Conservation (phyloP, 2,888 invertebrate species). For the Sesia bembeciformis region DNA sequence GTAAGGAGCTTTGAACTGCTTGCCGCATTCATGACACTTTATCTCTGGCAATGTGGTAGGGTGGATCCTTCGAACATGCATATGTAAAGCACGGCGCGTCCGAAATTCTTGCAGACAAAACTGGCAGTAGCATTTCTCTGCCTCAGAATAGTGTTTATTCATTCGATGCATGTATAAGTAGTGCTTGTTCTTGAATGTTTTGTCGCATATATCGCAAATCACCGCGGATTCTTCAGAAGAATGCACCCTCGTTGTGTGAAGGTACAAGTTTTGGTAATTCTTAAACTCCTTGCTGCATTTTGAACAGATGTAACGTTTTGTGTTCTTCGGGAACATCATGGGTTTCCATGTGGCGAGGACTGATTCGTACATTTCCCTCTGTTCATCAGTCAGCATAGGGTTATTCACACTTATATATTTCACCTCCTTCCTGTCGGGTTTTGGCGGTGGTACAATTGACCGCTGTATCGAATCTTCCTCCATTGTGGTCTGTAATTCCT, state of each 20-base stretch:
- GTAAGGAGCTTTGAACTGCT: constrained; percentile 54
- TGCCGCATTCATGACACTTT: constrained; percentile 55
- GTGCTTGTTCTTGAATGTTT: constrained; percentile 63
- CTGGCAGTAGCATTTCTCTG: constrained; percentile 58
- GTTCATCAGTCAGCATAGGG: constrained; percentile 9
- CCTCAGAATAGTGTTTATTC: constrained; percentile 65
- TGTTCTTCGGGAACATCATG: constrained; percentile 39
- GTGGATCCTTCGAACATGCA: constrained; percentile 56
- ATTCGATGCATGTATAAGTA: constrained; percentile 65
- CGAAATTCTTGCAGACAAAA: constrained; percentile 60
- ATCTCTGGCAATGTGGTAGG: constrained; percentile 54
- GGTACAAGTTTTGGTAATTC: constrained; percentile 58
- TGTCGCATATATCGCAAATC: constrained; percentile 55
- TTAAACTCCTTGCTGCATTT: constrained; percentile 63
- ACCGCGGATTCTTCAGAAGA: constrained; percentile 59
- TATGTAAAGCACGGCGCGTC: constrained; percentile 50
- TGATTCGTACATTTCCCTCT: constrained; percentile 12
- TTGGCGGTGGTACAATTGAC: background rate
- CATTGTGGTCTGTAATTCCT: no score
- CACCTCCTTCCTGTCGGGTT: constrained; percentile 1
- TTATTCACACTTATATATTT: constrained; percentile 10
- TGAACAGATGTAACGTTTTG: constrained; percentile 50
- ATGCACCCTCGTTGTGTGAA: constrained; percentile 59
- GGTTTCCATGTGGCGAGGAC: constrained; percentile 11
- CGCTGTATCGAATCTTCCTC: background rate